These are phyloP conservation scores for Nymphalis c-album DNA, from an alignment of 2,888 invertebrate genomes.

Conservation along the genomic window DNA sequence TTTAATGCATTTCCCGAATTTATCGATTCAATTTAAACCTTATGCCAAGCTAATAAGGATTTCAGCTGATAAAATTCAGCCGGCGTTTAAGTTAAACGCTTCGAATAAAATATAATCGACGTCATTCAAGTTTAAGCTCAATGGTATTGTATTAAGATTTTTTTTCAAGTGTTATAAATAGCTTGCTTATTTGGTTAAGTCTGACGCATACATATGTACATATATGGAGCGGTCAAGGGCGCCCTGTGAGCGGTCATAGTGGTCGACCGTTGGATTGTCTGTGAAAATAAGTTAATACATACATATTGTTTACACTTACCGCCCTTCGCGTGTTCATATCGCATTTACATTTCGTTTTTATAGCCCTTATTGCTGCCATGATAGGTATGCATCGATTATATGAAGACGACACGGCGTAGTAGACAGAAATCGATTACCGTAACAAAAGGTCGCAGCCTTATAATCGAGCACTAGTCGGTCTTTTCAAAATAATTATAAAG, in stretches of 20 bases:
- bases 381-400: no score
- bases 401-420: no score
- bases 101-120: slow-evolving; percentile 10
- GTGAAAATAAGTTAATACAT: background rate
- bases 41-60: slow-evolving; percentile 26
- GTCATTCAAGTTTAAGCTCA: slow-evolving; percentile 11
- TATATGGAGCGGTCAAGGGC: slow-evolving; percentile 54
- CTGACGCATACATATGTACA: slow-evolving; percentile 14
- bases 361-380: no score
- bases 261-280: background rate
- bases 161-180: slow-evolving; percentile 9
- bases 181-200: slow-evolving; percentile 29
- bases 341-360: no score
- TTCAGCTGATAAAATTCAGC: background rate
- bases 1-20: slow-evolving; percentile 25
- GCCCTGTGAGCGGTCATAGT: slow-evolving; percentile 13
- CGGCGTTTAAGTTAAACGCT: slow-evolving; percentile 3
- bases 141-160: slow-evolving; percentile 2
- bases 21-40: slow-evolving; percentile 25
- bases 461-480: no score
- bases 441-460: no score
- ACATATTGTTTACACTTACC: background rate
- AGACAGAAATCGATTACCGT: no score
- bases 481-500: no score
- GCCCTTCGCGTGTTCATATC: no score